phyloP scores from a whole-genome alignment of 2,888 invertebrate species.

The Chaitophorus viminalis region DNA sequence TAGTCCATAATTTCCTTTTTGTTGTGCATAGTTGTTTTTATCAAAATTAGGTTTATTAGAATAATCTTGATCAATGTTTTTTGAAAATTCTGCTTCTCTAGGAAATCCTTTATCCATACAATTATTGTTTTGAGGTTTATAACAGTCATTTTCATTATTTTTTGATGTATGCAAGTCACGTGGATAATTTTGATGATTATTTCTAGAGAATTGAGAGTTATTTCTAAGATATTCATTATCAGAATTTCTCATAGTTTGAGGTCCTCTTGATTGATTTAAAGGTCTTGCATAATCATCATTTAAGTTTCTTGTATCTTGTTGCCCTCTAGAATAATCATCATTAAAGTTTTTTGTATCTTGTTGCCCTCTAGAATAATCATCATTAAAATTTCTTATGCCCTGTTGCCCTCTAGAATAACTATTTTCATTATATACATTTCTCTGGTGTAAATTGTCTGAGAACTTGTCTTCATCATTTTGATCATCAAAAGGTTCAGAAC shows the following conservation, averaged over 20 bases:
- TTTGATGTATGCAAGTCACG: not conserved
- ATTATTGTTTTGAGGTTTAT: conserved; percentile 20
- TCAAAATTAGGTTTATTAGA: not conserved
- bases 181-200: conserved; percentile 16
- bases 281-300: conserved; percentile 23
- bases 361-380: conserved; percentile 31
- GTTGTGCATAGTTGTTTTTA: conserved; percentile 25
- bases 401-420: conserved; percentile 24
- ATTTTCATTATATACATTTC: conserved; percentile 39
- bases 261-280: conserved; percentile 30
- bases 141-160: conserved; percentile 15
- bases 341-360: too few relatives aligned
- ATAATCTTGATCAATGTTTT: conserved; percentile 17
- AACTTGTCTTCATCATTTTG: conserved; percentile 20
- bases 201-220: conserved; percentile 12
- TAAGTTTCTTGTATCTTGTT: too few relatives aligned
- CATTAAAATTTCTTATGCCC: not conserved
- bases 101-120: conserved; percentile 20
- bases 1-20: conserved; percentile 27
- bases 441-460: conserved; percentile 8
- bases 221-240: conserved; percentile 16
- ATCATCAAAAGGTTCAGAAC: conserved; percentile 50
- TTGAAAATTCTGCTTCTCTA: not conserved
- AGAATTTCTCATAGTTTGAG: conserved; percentile 24
- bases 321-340: conserved; percentile 22